Conservation (phyloP, 2,888 invertebrate genomes). For the Hemaris fuciformis region DNA sequence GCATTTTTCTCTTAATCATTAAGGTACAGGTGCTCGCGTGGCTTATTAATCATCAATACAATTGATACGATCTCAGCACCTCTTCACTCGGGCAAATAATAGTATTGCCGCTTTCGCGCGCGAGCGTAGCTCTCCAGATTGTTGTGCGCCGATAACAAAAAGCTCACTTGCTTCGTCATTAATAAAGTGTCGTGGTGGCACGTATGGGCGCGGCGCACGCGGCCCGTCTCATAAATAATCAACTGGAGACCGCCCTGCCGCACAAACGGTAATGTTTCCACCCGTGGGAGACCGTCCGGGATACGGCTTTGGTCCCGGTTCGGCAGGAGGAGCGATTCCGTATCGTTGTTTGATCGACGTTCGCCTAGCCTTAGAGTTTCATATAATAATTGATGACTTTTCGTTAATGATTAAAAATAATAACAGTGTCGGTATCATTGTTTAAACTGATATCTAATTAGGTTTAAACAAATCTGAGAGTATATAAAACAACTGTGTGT, state of each 20-base stretch:
- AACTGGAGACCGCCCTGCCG: slow-evolving; percentile 55
- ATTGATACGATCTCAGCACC: slow-evolving; percentile 38
- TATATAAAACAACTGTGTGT: neutral
- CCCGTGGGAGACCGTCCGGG: slow-evolving; percentile 45
- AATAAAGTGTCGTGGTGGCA: slow-evolving; percentile 65
- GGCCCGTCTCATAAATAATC: slow-evolving; percentile 65
- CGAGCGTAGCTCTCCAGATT: neutral
- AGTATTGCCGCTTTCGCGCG: neutral
- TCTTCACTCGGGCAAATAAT: slow-evolving; percentile 32
- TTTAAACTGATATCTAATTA: neutral
- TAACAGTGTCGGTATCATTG: neutral
- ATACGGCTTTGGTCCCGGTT: slow-evolving; percentile 29
- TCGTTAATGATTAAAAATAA: neutral
- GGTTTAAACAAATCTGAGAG: neutral
- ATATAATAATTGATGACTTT: neutral
- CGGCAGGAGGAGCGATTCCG: neutral
- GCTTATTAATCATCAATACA: slow-evolving; percentile 37
- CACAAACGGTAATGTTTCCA: slow-evolving; percentile 52
- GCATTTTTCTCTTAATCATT: slow-evolving; percentile 22
- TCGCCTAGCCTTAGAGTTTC: neutral
- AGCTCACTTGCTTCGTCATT: slow-evolving; percentile 58
- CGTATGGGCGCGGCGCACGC: slow-evolving; percentile 62
- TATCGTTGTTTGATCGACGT: neutral
- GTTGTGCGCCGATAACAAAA: slow-evolving; percentile 44
- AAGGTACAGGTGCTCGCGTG: slow-evolving; percentile 25